Base-by-base conservation (phyloP, 2,888 invertebrate genomes). In the Aromia moschata region DNA sequence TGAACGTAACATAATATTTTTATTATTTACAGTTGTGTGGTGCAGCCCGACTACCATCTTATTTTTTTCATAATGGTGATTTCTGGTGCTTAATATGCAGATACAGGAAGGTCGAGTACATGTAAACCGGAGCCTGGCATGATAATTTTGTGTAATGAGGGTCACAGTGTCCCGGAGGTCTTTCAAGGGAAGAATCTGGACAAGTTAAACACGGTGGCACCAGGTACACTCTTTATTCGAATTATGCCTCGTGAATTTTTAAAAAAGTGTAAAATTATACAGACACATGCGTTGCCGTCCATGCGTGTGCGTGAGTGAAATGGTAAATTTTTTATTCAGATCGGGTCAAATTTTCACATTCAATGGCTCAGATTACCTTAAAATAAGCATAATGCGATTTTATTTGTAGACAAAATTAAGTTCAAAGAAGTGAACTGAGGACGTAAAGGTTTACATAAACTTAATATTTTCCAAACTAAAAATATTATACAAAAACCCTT, bases 121-220 rank as follows among this genome's bases (percentile, higher is more conserved):
- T 15, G 38, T 20, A 18, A 49, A 49, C 14, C 51, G 30, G 18
- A 40, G 30, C 51, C 15, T 18, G 41, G 52, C 40, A 52, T 52
- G 52, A 40, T 52, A 52, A 52, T 52, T 52, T 41, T 15, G 38
- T 51, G 51, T 51, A 51, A 51, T 51, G 51, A 51, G 16, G 30
- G 51, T 16, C 25, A 40, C 40, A 16, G 41, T 52, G 11, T 52
- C 52, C 52, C 20, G 52, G 52, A 41, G 52, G 52, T 52, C 52
- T 52, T 49, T n/a, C 31, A 17, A 12, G 31, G 31, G 41, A 31
- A 52, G 38, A 31, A 30, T 31, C 45, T 31, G 45, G 45, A 45
- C 45, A 16, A 30, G 16, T 16, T 45, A 38, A 49, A 25, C 15
- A 38, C 49, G 14, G 49, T 49, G 38, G 49, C 49, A 49, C 38